These are phyloP conservation scores for Dasypus novemcinctus DNA, from an alignment of 2,113 vertebrate species.

Conservation along the genomic window DNA sequence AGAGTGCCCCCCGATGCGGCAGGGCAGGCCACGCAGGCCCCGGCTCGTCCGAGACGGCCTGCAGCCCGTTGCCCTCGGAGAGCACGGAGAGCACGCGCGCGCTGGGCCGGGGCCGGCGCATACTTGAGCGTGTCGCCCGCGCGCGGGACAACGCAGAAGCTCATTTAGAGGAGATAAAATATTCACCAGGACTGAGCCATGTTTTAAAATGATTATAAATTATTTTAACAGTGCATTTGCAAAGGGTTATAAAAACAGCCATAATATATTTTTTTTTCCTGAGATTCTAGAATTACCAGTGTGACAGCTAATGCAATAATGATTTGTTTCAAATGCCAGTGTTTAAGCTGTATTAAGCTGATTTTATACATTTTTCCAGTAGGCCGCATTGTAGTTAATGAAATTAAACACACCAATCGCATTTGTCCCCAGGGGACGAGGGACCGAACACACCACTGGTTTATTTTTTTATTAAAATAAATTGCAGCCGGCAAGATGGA, in stretches of 20 bases:
- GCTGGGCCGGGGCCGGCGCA: constrained; percentile 21
- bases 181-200: constrained; percentile 76
- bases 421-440: constrained; percentile 89
- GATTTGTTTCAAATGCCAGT: constrained; percentile 93
- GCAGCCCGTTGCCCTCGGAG: neutral
- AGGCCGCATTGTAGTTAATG: constrained; percentile 95
- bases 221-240: constrained; percentile 86
- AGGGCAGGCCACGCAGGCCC: accelerated
- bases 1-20: neutral
- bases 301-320: constrained; percentile 89
- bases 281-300: constrained; percentile 87
- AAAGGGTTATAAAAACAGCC: constrained; percentile 87
- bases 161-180: constrained; percentile 77
- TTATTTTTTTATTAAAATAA: constrained; percentile 98
- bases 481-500: constrained; percentile 94
- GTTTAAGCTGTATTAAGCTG: constrained; percentile 90
- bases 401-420: constrained; percentile 96
- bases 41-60: accelerated
- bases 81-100: neutral
- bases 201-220: constrained; percentile 86
- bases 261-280: constrained; percentile 86
- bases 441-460: constrained; percentile 93
- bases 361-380: constrained; percentile 95
- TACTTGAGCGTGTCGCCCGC: constrained; percentile 10
- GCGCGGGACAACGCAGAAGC: constrained; percentile 1